These are phyloP conservation scores for Chorisops tibialis DNA, from an alignment of 2,888 invertebrate species.

Conservation along the genomic window DNA sequence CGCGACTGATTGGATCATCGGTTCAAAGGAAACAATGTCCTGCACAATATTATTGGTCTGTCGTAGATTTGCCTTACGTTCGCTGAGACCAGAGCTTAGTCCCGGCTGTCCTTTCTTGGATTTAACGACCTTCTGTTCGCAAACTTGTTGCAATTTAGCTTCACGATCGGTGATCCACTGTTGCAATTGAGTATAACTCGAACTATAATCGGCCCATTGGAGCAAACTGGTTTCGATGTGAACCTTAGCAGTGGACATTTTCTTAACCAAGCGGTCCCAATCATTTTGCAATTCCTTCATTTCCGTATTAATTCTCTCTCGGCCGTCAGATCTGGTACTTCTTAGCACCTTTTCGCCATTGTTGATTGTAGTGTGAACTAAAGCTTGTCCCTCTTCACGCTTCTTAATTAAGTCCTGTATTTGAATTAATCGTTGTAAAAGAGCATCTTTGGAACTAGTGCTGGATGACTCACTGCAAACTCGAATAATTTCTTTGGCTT, in stretches of 20 bases:
- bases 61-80: slow-evolving; percentile 82
- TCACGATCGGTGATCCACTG: slow-evolving; percentile 94
- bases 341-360: slow-evolving; percentile 86
- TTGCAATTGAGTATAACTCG: slow-evolving; percentile 85
- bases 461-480: slow-evolving; percentile 76
- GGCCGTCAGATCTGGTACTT: slow-evolving; percentile 84
- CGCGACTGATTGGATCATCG: slow-evolving; percentile 93
- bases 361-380: slow-evolving; percentile 82
- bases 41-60: slow-evolving; percentile 93
- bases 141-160: slow-evolving; percentile 85
- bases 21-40: slow-evolving; percentile 94
- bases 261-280: slow-evolving; percentile 88
- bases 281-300: slow-evolving; percentile 86
- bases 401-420: slow-evolving; percentile 76
- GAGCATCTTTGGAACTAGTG: slow-evolving; percentile 74
- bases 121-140: slow-evolving; percentile 77
- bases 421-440: slow-evolving; percentile 75
- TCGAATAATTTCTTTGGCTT: slow-evolving; percentile 77
- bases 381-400: slow-evolving; percentile 82
- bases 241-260: slow-evolving; percentile 87
- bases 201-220: slow-evolving; percentile 96
- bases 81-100: slow-evolving; percentile 74
- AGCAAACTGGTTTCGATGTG: slow-evolving; percentile 84
- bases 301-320: slow-evolving; percentile 80
- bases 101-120: slow-evolving; percentile 76